phyloP scores from a whole-genome alignment of 2,888 invertebrate species.

The Synanthedon andrenaeformis region DNA sequence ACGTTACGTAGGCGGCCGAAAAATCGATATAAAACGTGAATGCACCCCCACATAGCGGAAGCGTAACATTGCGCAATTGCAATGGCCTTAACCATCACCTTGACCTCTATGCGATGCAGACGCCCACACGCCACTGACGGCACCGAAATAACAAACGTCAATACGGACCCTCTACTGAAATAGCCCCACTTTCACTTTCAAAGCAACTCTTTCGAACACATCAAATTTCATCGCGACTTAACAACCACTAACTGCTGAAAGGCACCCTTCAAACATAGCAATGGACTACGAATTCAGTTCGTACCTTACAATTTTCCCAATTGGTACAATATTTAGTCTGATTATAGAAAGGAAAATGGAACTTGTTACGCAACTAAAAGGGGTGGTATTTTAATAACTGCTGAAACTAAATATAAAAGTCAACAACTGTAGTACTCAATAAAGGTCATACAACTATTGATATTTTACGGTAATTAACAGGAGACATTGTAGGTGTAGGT shows the following conservation, averaged over 20 bases:
- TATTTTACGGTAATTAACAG: no score
- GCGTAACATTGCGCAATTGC: conserved; percentile 30
- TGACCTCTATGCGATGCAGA: conserved; percentile 15
- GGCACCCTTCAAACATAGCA: not conserved
- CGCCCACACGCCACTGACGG: conserved; percentile 15
- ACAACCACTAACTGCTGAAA: not conserved
- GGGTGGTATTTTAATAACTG: no score
- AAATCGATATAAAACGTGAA: conserved; percentile 15
- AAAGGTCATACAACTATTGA: no score
- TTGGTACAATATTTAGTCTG: no score
- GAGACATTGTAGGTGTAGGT: no score
- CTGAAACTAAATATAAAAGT: no score
- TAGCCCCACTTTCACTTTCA: conserved; percentile 6
- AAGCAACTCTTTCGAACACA: conserved; percentile 2
- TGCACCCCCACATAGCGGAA: not conserved
- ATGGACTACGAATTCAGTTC: not conserved
- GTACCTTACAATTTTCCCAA: no score
- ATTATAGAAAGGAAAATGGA: no score
- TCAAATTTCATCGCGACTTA: not conserved
- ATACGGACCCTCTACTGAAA: not conserved
- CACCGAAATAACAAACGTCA: conserved; percentile 35
- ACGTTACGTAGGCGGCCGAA: conserved; percentile 1
- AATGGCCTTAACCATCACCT: conserved; percentile 34
- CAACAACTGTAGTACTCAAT: no score
- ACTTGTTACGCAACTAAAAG: no score